Evolutionary conservation across 1,140 invertebrate genomes (phyloP).

Genomic region (Aporrectodea caliginosa): DNA sequence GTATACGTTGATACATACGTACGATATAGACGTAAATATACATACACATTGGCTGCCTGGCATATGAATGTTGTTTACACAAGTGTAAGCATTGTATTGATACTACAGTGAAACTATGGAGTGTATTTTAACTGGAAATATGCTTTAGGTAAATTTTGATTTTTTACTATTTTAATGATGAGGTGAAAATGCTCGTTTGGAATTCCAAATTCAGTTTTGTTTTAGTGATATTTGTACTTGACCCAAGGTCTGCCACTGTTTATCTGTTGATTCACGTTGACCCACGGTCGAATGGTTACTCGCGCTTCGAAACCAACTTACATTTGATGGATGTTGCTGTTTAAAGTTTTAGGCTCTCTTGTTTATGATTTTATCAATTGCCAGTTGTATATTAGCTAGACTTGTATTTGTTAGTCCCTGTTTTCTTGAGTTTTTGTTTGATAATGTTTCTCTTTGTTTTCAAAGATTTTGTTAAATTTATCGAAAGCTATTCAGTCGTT

Average conservation of each 20-base stretch:
- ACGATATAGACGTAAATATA: not conserved
- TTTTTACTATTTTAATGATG: not conserved
- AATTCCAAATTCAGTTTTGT: not conserved
- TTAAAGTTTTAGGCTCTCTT: not conserved
- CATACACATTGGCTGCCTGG: not conserved
- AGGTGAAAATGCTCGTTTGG: not conserved
- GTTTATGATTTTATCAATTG: not conserved
- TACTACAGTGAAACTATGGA: not conserved
- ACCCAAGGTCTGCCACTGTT: not conserved
- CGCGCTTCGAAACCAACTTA: not conserved
- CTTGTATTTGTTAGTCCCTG: too few relatives aligned
- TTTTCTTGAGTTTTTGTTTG: too few relatives aligned
- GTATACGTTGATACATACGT: not conserved
- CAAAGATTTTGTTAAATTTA: too few relatives aligned
- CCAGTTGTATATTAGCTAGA: not conserved
- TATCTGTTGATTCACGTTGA: too few relatives aligned
- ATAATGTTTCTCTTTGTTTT: too few relatives aligned
- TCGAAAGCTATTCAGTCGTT: too few relatives aligned
- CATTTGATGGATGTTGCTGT: not conserved
- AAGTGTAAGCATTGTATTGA: not conserved
- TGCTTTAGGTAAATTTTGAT: not conserved
- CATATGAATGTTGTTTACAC: not conserved
- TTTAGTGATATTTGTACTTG: not conserved
- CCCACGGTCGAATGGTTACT: too few relatives aligned
- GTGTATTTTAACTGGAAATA: not conserved